Evolutionary conservation across 1,140 invertebrate species (phyloP), one percentile per base, ranked within the genome.

Genomic region (Pogonognathellus flavescens): DNA sequence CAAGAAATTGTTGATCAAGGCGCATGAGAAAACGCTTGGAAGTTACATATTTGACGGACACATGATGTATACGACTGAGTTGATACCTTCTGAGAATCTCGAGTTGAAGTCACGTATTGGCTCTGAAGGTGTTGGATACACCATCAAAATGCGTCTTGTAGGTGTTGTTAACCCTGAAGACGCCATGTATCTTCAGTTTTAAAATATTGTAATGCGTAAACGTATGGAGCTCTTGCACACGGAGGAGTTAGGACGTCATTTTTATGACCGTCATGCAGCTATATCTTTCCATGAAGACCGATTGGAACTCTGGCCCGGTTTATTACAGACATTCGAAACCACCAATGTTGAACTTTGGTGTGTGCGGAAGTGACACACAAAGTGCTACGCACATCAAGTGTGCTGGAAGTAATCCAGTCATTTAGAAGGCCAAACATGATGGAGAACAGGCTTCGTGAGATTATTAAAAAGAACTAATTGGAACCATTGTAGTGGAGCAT

Each of bases 241-340:
- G 14, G 87, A 89, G 72, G 85, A 87, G 80, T 13, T 97, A 52
- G 94, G 95, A 0, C 91, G 96, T 22, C 94, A 97, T 90, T 97
- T 94, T 88, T 98, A 93, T 89, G 95, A 97, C 91, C 92, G 94
- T 0, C 82, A 88, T 5, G 7, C 50, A 92, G 84, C 81, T 91
- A 90, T 89, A 91, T 13, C 85, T 88, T 85, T 93, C 3, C 62
- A 89, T 87, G 87, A 93, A 88, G 91, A 89, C 60, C 91, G 93
- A 87, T 90, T 96, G 20, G 92, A 94, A 89, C 52, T 94, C 0
- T 96, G 95, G 95, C 95, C 95, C 0, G 95, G 95, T 95, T 90
- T 89, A 87, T 94, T n/a, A 96, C 95, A 0, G 93, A 94, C 0
- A 96, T 97, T 57, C 92, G 95, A 16, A 95, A 96, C 88, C 94